Evolutionary conservation across 2,888 invertebrate species (phyloP), one percentile per base, ranked within the genome.

Genomic region (Monoplex corrugatus): DNA sequence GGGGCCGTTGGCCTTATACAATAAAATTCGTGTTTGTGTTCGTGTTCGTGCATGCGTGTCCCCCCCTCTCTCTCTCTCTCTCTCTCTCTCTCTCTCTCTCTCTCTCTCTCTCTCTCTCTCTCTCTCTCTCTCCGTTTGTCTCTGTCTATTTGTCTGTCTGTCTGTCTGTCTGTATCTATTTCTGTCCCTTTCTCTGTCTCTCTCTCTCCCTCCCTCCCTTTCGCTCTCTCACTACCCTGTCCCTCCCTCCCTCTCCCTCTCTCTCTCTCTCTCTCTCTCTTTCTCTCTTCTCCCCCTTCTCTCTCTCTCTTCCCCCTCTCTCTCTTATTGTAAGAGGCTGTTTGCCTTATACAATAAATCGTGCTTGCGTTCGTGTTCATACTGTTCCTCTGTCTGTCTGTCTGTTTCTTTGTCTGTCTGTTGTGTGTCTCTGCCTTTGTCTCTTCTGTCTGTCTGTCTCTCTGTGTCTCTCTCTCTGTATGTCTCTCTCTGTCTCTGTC

Each of bases 241-340:
- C 82, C 38, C 2, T 80, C 28, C 0, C 38, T 43, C 78, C 43
- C 43, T 32, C n/a, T n/a, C n/a, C 35, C 32, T 72, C 72, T 35
- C 72, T 32, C 72, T 63, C 63, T 63, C 63, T 63, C 63, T 63
- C 63, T 63, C 63, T 63, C 75, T 75, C 82, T 63, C 2, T 80
- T 13, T 2, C 38, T 43, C 78, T 68, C 43, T 32, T n/a, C 13
- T 68, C 38, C 19, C 19, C 32, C 16, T 57, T 19, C 28, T 19
- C n/a, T 63, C 75, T 68, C 63, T 44, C 86, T 44, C 63, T 38
- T 38, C 40, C 35, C 84, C 44, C 44, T n/a, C 50, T 45, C 50
- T 85, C 63, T 85, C 38, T n/a, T n/a, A n/a, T n/a, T n/a, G n/a
- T n/a, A n/a, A n/a, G n/a, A n/a, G n/a, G n/a, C n/a, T n/a, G n/a